phyloP scores from a whole-genome alignment of 2,113 vertebrate genomes.

The Otolemur garnettii region DNA sequence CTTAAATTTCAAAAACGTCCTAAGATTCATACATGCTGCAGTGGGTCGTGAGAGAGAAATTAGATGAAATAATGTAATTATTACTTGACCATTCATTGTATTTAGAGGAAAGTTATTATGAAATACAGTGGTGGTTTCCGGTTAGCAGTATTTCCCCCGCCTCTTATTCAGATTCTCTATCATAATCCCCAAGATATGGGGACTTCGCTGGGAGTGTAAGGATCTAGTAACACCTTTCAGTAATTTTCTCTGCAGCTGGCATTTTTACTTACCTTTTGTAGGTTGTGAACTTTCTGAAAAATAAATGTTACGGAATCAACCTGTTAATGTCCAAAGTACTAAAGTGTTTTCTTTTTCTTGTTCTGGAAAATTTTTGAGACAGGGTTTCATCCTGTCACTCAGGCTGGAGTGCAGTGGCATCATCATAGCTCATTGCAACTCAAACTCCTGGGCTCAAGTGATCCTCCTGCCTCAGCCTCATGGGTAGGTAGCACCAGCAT shows the following conservation, averaged over 20 bases:
- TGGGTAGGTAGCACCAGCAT: too few relatives aligned
- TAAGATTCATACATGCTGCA: constrained; percentile 64
- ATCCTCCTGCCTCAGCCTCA: too few relatives aligned
- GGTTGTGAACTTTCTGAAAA: constrained; percentile 73
- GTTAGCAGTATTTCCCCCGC: constrained; percentile 75
- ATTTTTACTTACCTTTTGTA: constrained; percentile 70
- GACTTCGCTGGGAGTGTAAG: constrained; percentile 52
- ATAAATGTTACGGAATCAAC: constrained; percentile 31
- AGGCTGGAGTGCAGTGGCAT: too few relatives aligned
- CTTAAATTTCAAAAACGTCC: constrained; percentile 47
- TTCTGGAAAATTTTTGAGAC: constrained; percentile 31
- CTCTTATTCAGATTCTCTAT: constrained; percentile 81
- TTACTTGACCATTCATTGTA: constrained; percentile 68
- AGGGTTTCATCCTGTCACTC: too few relatives aligned
- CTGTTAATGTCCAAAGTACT: neutral
- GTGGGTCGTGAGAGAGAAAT: constrained; percentile 55
- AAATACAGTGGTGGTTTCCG: constrained; percentile 80
- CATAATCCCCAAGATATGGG: constrained; percentile 57
- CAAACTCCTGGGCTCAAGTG: too few relatives aligned
- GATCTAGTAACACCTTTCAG: constrained; percentile 59
- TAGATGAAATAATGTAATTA: constrained; percentile 79
- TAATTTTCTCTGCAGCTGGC: constrained; percentile 58
- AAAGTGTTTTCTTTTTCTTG: neutral
- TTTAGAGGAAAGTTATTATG: constrained; percentile 80
- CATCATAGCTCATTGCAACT: too few relatives aligned